Evolutionary conservation across 2,113 vertebrate species (phyloP).

Genomic region (rabbit (Oryctolagus cuniculus)): mOryCun1.1 NC_091438.1:163465001-163465500

Average conservation of each 20-base stretch:
- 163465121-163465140: not conserved
- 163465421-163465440: no score
- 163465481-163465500: no score
- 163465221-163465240: not conserved
- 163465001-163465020: no score
- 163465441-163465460: no score
- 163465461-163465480: no score
- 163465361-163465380: no score
- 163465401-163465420: not conserved
- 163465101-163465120: not conserved
- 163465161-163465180: no score
- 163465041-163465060: not conserved
- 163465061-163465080: not conserved
- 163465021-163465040: fast-evolving
- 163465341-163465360: not conserved
- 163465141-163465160: no score
- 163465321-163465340: not conserved
- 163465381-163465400: no score
- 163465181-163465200: not conserved
- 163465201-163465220: not conserved
- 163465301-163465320: no score
- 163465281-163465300: not conserved
- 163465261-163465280: fast-evolving
- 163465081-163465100: not conserved
- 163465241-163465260: not conserved